These are phyloP conservation scores for Setophaga coronata DNA, from an alignment of 2,113 vertebrate species.

Conservation along the genomic window DNA sequence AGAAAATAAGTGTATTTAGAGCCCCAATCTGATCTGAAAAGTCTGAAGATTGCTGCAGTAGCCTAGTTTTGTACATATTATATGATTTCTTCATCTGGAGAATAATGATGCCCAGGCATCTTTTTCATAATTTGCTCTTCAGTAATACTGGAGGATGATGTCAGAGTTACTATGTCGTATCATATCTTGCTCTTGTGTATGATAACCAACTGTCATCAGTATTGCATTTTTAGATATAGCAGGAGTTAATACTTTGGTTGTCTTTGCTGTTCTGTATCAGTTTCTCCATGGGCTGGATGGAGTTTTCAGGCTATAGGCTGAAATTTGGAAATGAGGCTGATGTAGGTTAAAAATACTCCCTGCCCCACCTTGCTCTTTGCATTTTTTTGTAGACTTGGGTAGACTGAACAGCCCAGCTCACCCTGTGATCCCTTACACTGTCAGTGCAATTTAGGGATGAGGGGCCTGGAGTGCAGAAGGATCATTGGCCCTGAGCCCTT, in stretches of 20 bases:
- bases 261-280: neutral
- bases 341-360: neutral
- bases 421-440: neutral
- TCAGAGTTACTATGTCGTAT: neutral
- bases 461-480: accelerated
- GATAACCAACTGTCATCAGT: neutral
- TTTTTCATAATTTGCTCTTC: neutral
- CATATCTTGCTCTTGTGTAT: neutral
- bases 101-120: neutral
- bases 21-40: neutral
- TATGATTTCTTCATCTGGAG: neutral
- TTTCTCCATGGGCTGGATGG: neutral
- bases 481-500: neutral
- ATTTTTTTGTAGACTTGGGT: neutral
- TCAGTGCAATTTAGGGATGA: neutral
- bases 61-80: neutral
- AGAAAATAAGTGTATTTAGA: neutral
- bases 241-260: neutral
- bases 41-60: neutral
- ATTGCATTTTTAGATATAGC: neutral
- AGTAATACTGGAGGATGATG: neutral
- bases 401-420: neutral
- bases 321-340: neutral
- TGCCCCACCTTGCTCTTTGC: neutral
- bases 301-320: neutral